Conservation (phyloP, 1,140 invertebrate genomes). For the Bathynomus jamesi region DNA sequence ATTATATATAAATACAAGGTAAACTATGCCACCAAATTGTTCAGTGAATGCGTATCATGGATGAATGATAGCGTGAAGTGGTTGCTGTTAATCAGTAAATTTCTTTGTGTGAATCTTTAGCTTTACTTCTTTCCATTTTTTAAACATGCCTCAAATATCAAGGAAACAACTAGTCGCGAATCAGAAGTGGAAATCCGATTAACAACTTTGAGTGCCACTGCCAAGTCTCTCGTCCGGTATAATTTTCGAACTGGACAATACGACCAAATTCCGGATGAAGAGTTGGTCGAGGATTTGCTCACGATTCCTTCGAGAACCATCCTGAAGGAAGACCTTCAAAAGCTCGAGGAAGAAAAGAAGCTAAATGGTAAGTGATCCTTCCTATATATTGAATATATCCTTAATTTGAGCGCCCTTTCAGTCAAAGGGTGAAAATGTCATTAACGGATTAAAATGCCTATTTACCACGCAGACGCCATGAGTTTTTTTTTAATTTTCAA, state of each 20-base stretch:
- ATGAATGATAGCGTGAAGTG: too few species aligned
- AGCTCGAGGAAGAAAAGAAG: conserved; percentile 6
- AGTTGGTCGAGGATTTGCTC: conserved; percentile 6
- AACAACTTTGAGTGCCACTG: neutral
- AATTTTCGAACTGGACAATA: conserved; percentile 4
- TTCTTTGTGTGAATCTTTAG: too few species aligned
- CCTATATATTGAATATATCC: neutral
- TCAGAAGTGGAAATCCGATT: conserved; percentile 17
- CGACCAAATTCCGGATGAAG: neutral
- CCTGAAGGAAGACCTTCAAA: conserved; percentile 10
- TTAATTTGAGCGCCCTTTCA: neutral
- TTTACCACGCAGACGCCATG: neutral
- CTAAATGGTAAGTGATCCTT: neutral
- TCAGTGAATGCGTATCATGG: too few species aligned
- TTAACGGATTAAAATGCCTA: neutral
- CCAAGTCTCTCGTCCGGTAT: neutral
- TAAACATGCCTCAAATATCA: neutral
- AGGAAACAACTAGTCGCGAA: neutral
- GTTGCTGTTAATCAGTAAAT: too few species aligned
- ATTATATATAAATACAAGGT: too few species aligned
- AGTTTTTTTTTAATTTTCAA: neutral
- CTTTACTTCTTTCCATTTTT: too few species aligned
- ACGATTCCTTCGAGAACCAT: conserved; percentile 4
- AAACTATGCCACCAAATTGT: too few species aligned
- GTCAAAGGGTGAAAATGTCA: neutral